Conservation (phyloP, 1,140 invertebrate species). For the Ceratosolen fusciceps region DNA sequence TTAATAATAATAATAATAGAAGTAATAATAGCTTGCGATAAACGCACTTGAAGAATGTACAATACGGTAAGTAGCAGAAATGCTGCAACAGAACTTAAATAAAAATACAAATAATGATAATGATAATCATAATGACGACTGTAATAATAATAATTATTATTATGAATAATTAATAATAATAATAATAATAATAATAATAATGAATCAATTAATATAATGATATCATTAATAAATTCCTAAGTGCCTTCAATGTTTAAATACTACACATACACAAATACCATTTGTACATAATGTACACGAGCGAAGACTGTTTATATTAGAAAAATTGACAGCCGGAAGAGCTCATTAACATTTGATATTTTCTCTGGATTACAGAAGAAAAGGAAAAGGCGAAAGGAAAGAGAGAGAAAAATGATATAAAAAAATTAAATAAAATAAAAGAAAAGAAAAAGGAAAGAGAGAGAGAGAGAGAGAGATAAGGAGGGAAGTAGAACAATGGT, state of each 20-base stretch:
- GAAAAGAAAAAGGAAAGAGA: no score
- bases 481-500: neutral
- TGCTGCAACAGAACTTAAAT: slow-evolving; percentile 45
- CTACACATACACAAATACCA: slow-evolving; percentile 66
- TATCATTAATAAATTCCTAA: slow-evolving; percentile 49
- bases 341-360: slow-evolving; percentile 34
- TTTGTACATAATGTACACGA: slow-evolving; percentile 67
- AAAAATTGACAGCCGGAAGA: slow-evolving; percentile 45
- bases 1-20: slow-evolving; percentile 35
- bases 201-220: slow-evolving; percentile 50
- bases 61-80: slow-evolving; percentile 48
- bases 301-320: slow-evolving; percentile 41
- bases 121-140: no score
- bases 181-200: slow-evolving; percentile 57
- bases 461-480: no score
- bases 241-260: slow-evolving; percentile 64
- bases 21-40: slow-evolving; percentile 49
- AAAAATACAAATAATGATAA: slow-evolving; percentile 55
- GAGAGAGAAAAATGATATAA: no score
- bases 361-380: slow-evolving; percentile 25
- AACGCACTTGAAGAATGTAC: slow-evolving; percentile 58
- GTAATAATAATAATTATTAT: no score
- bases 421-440: no score
- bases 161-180: no score
- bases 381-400: no score